Percentiles rank a stretch among this genome's conserved stretches.
These are phyloP conservation scores for Rhombomys opimus DNA, from an alignment of 2,113 vertebrate genomes.

Conservation along the genomic window DNA sequence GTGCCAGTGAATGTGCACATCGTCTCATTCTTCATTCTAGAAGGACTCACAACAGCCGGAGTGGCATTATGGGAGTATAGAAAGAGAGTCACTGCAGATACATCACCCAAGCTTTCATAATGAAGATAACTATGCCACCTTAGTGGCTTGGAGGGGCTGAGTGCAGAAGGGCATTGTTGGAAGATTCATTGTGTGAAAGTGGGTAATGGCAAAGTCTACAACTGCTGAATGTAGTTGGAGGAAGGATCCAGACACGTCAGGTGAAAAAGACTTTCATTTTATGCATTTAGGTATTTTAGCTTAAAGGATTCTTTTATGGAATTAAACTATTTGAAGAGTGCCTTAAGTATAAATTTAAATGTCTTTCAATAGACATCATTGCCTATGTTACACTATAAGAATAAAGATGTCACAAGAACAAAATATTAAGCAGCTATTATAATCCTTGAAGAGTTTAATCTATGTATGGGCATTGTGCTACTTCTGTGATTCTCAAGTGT, in stretches of 20 bases:
- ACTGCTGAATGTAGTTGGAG: not conserved
- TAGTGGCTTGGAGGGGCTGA: not conserved
- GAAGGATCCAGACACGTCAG: not conserved
- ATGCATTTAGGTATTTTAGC: not conserved
- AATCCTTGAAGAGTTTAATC: not conserved
- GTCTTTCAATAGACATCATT: not conserved
- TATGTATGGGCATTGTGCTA: not conserved
- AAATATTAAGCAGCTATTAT: not conserved
- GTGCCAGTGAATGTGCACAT: not conserved
- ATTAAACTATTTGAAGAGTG: not conserved
- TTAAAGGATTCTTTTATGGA: not conserved
- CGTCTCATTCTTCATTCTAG: not conserved
- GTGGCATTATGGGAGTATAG: not conserved
- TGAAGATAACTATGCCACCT: not conserved
- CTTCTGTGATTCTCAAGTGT: not conserved
- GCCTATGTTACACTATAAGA: not conserved
- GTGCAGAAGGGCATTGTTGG: not conserved
- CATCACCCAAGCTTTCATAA: not conserved
- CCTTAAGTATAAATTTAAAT: constrained; percentile 26
- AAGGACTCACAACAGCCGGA: not conserved
- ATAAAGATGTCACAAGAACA: not conserved
- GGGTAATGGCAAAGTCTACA: not conserved
- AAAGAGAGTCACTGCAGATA: not conserved
- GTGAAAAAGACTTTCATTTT: constrained; percentile 1
- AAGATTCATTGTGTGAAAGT: not conserved